phyloP scores from a whole-genome alignment of 2,888 invertebrate genomes.

The Agrenia bidenticulata region DNA sequence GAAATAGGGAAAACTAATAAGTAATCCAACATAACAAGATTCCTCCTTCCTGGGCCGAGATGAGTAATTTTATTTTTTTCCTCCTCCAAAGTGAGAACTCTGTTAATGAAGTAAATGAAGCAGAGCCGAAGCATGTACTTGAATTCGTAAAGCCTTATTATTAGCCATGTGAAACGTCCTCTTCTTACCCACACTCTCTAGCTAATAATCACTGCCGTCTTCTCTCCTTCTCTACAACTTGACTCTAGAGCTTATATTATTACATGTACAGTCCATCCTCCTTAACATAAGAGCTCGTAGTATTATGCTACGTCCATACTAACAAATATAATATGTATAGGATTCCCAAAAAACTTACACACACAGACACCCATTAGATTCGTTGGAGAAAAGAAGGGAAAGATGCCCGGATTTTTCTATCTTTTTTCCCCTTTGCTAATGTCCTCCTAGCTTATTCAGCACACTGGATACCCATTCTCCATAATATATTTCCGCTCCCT shows the following conservation, averaged over 20 bases:
- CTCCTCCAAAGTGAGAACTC: background rate
- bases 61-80: background rate
- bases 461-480: conserved; percentile 7
- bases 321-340: no score
- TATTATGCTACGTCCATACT: no score
- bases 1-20: background rate
- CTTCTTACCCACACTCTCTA: background rate
- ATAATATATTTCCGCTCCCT: conserved; percentile 9
- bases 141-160: conserved; percentile 49
- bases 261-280: no score
- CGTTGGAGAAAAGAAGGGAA: no score
- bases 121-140: conserved; percentile 38
- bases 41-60: no score
- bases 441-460: conserved; percentile 6
- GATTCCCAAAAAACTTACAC: no score
- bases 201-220: conserved; percentile 6
- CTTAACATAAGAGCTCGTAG: no score
- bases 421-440: no score
- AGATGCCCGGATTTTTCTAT: no score
- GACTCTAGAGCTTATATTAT: no score
- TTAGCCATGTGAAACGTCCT: conserved; percentile 15
- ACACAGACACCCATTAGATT: no score
- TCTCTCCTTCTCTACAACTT: background rate
- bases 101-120: conserved; percentile 43
- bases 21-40: background rate